Conservation (phyloP, 2,888 invertebrate genomes). For the Apoda limacodes region DNA sequence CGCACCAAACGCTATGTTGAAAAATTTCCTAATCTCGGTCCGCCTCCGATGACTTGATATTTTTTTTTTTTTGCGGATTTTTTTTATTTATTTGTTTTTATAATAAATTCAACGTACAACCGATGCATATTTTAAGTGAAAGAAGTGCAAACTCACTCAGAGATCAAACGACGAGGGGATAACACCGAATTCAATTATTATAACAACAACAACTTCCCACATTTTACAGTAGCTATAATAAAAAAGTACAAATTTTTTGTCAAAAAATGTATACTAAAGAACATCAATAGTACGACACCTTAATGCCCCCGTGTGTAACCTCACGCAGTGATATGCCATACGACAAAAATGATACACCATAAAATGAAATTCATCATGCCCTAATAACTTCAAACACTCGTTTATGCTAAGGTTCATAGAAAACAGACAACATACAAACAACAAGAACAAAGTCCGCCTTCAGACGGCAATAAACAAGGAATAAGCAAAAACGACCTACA, state of each 20-base stretch:
- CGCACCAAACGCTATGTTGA: conserved; percentile 23
- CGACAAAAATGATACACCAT: conserved; percentile 50
- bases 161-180: conserved; percentile 32
- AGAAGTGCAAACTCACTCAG: conserved; percentile 49
- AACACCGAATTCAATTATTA: conserved; percentile 29
- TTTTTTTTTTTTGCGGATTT: conserved; percentile 44
- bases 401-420: conserved; percentile 27
- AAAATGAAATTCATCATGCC: conserved; percentile 28
- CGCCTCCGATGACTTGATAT: conserved; percentile 36
- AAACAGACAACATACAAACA: conserved; percentile 42
- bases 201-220: conserved; percentile 43
- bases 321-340: conserved; percentile 48
- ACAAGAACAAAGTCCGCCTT: conserved; percentile 32
- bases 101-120: conserved; percentile 31
- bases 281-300: conserved; percentile 28
- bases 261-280: conserved; percentile 33
- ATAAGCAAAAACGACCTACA: conserved; percentile 29
- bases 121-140: conserved; percentile 53
- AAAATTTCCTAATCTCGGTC: conserved; percentile 43
- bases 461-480: conserved; percentile 37
- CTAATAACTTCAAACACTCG: conserved; percentile 23
- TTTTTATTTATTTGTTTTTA: conserved; percentile 38
- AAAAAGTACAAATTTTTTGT: conserved; percentile 50
- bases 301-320: conserved; percentile 37
- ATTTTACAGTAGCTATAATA: conserved; percentile 32